phyloP scores from a whole-genome alignment of 2,113 vertebrate genomes.

The Anguilla japonica region DNA sequence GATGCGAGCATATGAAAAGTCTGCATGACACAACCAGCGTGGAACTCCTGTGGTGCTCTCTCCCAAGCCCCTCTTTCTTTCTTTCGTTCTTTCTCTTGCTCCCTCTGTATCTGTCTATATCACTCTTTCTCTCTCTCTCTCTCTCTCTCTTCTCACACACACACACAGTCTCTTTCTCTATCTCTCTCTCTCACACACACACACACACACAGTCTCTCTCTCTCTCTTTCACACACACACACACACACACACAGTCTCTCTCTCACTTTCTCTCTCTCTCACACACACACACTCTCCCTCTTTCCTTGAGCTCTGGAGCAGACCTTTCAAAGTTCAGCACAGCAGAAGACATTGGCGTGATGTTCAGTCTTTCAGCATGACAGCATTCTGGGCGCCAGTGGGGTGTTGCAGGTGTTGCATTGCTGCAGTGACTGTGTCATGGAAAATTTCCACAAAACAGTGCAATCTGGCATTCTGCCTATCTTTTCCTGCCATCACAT shows the following conservation, averaged over 20 bases:
- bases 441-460: neutral
- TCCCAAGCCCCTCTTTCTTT: neutral
- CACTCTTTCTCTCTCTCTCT: too few relatives aligned
- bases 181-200: too few relatives aligned
- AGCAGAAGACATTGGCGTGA: neutral
- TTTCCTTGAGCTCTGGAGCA: neutral
- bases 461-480: neutral
- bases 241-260: neutral
- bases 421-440: constrained; percentile 2
- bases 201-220: too few relatives aligned
- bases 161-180: neutral
- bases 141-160: too few relatives aligned
- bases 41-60: neutral
- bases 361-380: neutral
- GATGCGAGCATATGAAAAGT: neutral
- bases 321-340: neutral
- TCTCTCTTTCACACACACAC: too few relatives aligned
- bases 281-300: neutral
- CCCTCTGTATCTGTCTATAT: neutral
- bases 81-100: neutral
- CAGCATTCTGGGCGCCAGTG: neutral
- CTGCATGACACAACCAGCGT: neutral
- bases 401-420: neutral
- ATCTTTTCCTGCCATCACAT: neutral
- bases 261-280: neutral